Conservation (phyloP, 2,797 vertebrate species). For the Anas capensis region DNA sequence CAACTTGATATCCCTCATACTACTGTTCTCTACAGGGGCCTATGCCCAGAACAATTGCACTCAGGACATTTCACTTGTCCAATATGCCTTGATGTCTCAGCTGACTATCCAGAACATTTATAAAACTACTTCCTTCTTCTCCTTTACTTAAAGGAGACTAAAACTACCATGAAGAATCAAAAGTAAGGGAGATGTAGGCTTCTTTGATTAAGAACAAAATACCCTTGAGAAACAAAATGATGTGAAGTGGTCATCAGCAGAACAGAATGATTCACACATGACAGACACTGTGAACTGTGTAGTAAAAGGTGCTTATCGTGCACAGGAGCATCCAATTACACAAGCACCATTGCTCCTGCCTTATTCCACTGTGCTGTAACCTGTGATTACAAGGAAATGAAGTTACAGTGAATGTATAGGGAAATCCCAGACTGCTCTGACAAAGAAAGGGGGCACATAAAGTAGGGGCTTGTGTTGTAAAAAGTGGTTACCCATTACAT, state of each 20-base stretch:
- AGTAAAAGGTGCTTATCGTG: slow-evolving; percentile 25
- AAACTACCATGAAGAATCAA: neutral
- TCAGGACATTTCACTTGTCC: neutral
- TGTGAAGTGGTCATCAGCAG: slow-evolving; percentile 35
- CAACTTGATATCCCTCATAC: rapidly evolving
- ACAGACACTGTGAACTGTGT: neutral
- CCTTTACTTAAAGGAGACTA: neutral
- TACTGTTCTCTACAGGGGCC: neutral
- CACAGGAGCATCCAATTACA: neutral
- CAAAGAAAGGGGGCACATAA: neutral
- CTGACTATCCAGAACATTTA: neutral
- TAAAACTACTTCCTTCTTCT: neutral
- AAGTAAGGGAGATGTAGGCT: neutral
- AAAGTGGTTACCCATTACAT: neutral
- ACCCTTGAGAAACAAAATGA: neutral
- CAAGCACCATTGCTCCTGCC: neutral
- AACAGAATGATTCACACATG: slow-evolving; percentile 15
- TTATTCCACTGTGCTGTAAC: neutral
- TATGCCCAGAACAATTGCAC: neutral
- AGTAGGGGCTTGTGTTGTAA: neutral
- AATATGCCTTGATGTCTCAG: neutral
- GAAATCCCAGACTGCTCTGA: neutral
- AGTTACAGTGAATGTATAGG: neutral
- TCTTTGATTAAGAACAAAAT: neutral
- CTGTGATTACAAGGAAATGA: neutral